Evolutionary conservation across 2,888 invertebrate genomes (phyloP), one percentile per base, ranked within the genome.

Genomic region (Ophioninae sp.): DNA sequence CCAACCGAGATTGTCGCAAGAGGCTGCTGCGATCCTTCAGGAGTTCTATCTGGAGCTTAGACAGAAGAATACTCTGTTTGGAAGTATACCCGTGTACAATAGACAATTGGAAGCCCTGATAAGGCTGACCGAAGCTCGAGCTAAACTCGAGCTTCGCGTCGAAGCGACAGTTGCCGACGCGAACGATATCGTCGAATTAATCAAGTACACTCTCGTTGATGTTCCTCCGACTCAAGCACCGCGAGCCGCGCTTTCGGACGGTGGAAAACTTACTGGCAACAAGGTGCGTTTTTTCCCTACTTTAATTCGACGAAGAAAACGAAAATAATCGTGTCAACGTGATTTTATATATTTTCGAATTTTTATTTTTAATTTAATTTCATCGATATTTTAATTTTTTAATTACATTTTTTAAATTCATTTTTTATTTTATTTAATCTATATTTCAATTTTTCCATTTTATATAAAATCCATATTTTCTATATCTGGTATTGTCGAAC

Each of bases 81-180:
- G 94, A 17, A 95, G 96, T 84, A 94, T 95, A 22, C 97, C 97
- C 0, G 96, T 98, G 58, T 98, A 98, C 0, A 96, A 84, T 67
- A 94, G 99, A 67, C 98, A 99, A 91, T 94, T 99, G 10, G 97
- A 98, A 93, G 98, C 98, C 0, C 94, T 99, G 84, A 96, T 98
- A 82, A 94, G 98, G 88, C 93, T 99, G 20, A 96, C 98, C 22
- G 96, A 96, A 94, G 98, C 99, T 20, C 94, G 98, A 91, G 98
- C 99, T 0, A 96, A 98, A 89, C 93, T 96, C 0, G 98, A 99
- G 92, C 93, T 99, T 83, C 94, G 98, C 85, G 96, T 96, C 92
- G 95, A 95, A 89, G 98, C 97, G 0, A 97, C 96, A 0, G 94
- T 94, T 79, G 92, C 94, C 77, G 99, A 99, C 93, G 98, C 98